Base-by-base conservation (phyloP, 1,140 invertebrate species). In the Drosophila parvula region DNA sequence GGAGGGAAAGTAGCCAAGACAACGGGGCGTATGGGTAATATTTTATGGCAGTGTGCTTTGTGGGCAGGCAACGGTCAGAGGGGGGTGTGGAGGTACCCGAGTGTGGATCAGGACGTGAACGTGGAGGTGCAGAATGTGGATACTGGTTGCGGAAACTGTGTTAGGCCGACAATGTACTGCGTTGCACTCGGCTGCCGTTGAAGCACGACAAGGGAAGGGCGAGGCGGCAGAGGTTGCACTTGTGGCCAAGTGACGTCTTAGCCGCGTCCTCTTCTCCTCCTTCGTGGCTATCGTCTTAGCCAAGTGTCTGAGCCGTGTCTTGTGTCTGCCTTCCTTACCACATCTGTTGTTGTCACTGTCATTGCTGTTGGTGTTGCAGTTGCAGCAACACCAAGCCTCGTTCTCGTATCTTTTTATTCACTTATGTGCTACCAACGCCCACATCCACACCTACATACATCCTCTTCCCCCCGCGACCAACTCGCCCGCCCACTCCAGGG, bases 101-200 rank as follows among this genome's bases (percentile, higher is more conserved):
- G 16, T n/a, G 16, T 18, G 48, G 30, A 36, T 3, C 10, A 18
- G 28, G 12, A 38, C 34, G 18, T 36, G 48, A 30, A 34, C n/a
- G 10, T 51, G 50, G 16, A 51, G 50, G 50, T 22, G 50, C 50
- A 53, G 32, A 53, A 53, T 36, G 32, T 36, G 30, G 32, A 28
- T 27, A 69, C 34, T 40, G 64, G 50, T 57, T 48, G 50, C 38
- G 50, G 60, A 61, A 86, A 88, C 76, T 89, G 83, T 86, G 83
- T 74, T 88, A 86, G 75, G 79, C 79, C 83, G 79, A 86, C 83
- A 89, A 83, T 83, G 84, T 84, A 83, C 76, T 74, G 75, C 75
- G 67, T 73, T 88, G 76, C 79, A 82, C 82, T 86, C 75, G 55
- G 44, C 34, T 59, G 41, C 60, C 50, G 27, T 12, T 53, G 10